Evolutionary conservation across 1,140 invertebrate genomes (phyloP).

Genomic region (Sycobia sp.): DNA sequence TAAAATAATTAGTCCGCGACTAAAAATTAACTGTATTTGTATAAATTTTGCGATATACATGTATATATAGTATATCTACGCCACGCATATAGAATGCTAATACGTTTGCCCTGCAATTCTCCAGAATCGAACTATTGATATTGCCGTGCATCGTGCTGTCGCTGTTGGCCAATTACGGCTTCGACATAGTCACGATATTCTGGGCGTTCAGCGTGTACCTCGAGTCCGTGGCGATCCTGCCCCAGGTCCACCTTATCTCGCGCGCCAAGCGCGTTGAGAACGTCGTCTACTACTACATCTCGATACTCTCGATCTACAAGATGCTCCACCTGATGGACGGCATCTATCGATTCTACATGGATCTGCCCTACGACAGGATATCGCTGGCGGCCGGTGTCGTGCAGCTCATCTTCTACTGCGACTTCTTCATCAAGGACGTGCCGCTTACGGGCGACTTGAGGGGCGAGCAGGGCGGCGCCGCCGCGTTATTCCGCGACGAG

Average conservation of each 20-base stretch:
- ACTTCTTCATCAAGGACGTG: slow-evolving; percentile 76
- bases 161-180: slow-evolving; percentile 92
- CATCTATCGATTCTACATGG: slow-evolving; percentile 76
- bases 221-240: slow-evolving; percentile 22
- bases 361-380: slow-evolving; percentile 91
- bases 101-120: neutral
- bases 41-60: too few relatives aligned
- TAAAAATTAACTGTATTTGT: too few relatives aligned
- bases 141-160: slow-evolving; percentile 82
- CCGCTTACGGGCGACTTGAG: neutral
- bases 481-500: too few relatives aligned
- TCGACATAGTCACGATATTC: slow-evolving; percentile 67
- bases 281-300: slow-evolving; percentile 22
- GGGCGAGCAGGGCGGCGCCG: neutral
- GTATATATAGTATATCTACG: too few relatives aligned
- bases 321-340: slow-evolving; percentile 1
- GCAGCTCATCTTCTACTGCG: slow-evolving; percentile 95
- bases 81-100: too few relatives aligned
- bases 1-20: too few relatives aligned
- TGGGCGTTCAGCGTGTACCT: slow-evolving; percentile 30
- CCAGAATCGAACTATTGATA: slow-evolving; percentile 86
- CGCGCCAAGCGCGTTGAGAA: slow-evolving; percentile 3
- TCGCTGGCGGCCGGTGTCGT: slow-evolving; percentile 90
- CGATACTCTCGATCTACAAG: neutral
- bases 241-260: slow-evolving; percentile 12